phyloP scores from a whole-genome alignment of 2,888 invertebrate species.

The Diplazon laetatorius region DNA sequence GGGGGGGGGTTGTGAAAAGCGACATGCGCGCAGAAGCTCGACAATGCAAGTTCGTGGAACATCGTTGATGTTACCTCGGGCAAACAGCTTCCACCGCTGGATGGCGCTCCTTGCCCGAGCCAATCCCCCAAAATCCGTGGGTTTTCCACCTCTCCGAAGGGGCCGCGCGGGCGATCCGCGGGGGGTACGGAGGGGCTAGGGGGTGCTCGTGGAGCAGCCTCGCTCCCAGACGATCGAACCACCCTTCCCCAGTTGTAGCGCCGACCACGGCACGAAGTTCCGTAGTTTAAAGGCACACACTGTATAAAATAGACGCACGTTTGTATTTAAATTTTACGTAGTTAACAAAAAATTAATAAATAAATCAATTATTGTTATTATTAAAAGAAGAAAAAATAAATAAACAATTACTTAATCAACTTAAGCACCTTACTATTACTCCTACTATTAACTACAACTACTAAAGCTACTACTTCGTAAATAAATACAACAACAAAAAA shows the following conservation, averaged over 20 bases:
- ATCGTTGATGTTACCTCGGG: constrained; percentile 20
- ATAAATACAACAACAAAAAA: constrained; percentile 37
- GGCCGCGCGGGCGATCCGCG: too few relatives aligned
- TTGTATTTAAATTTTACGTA: constrained; percentile 74
- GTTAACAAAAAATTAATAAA: constrained; percentile 56
- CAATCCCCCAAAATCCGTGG: constrained; percentile 50
- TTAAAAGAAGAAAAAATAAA: constrained; percentile 35
- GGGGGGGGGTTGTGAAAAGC: too few relatives aligned
- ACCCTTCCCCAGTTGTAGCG: constrained; percentile 79
- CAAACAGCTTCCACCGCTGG: constrained; percentile 53
- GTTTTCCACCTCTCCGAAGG: constrained; percentile 56
- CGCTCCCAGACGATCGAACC: constrained; percentile 72
- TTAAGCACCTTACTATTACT: too few relatives aligned
- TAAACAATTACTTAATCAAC: constrained; percentile 12
- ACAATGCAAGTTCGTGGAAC: too few relatives aligned
- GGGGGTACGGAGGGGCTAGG: too few relatives aligned
- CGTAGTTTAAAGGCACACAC: constrained; percentile 81
- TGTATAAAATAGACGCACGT: constrained; percentile 80
- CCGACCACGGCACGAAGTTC: constrained; percentile 81
- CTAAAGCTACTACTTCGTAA: not conserved
- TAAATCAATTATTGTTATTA: too few relatives aligned
- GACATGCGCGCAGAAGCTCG: too few relatives aligned
- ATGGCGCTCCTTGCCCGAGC: constrained; percentile 58
- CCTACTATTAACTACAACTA: too few relatives aligned
- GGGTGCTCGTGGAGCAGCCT: constrained; percentile 63